phyloP scores from a whole-genome alignment of 2,888 invertebrate species.

The Rhopalosiphum nymphaeae region DNA sequence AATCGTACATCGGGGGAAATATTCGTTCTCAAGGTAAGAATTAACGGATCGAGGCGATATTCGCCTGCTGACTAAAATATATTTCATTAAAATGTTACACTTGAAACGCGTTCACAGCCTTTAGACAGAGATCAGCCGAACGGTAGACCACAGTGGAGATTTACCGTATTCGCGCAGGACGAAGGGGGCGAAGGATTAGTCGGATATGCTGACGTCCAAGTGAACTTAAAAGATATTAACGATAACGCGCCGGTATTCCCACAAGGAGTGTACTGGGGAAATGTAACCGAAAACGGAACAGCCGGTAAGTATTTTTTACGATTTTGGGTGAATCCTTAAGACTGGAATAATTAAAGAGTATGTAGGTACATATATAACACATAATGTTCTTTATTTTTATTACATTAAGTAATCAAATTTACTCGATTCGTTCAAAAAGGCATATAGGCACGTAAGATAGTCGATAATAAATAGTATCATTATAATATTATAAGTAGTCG shows the following conservation, averaged over 20 bases:
- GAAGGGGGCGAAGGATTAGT: constrained; percentile 95
- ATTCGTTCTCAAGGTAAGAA: constrained; percentile 89
- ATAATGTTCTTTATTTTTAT: neutral
- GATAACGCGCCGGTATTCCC: constrained; percentile 98
- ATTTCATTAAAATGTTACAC: neutral
- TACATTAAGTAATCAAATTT: neutral
- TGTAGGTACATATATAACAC: neutral
- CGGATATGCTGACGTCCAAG: constrained; percentile 97
- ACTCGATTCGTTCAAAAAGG: neutral
- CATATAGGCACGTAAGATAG: too few relatives aligned
- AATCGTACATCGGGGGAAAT: constrained; percentile 96
- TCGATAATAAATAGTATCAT: too few relatives aligned
- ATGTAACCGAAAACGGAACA: constrained; percentile 96
- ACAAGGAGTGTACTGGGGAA: constrained; percentile 93
- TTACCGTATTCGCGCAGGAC: constrained; percentile 96
- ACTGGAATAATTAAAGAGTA: neutral
- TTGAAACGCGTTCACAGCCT: constrained; percentile 76
- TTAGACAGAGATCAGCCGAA: constrained; percentile 97
- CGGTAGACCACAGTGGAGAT: constrained; percentile 95
- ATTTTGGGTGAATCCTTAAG: neutral
- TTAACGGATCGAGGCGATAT: neutral
- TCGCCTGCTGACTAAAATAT: neutral
- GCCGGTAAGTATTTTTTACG: constrained; percentile 73
- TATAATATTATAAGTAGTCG: too few relatives aligned
- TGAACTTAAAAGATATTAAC: constrained; percentile 96